Evolutionary conservation across 1,140 invertebrate genomes (phyloP).

Genomic region (Dendrolimus punctatus): DNA sequence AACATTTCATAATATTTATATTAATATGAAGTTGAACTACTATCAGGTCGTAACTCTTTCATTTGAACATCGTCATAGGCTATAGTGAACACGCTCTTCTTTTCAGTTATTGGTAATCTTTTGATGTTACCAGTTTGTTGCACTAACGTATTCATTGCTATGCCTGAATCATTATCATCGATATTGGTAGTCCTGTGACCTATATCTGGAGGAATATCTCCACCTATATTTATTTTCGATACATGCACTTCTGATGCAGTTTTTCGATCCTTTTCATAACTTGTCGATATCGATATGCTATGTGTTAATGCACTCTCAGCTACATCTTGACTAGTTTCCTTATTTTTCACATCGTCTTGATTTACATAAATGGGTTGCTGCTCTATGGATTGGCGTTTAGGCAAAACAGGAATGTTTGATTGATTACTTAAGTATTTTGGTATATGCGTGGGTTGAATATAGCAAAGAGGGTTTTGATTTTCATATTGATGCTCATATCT

Average conservation of each 20-base stretch:
- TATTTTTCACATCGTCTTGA: constrained; percentile 57
- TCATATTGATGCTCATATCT: constrained; percentile 78
- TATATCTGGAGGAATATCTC: constrained; percentile 33
- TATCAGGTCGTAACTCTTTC: constrained; percentile 67
- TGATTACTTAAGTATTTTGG: constrained; percentile 77
- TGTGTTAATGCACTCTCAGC: constrained; percentile 59
- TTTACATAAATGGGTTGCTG: constrained; percentile 65
- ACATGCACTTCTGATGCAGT: constrained; percentile 52
- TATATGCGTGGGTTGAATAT: constrained; percentile 77
- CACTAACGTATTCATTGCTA: constrained; percentile 77
- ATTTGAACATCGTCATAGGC: constrained; percentile 88
- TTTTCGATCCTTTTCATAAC: constrained; percentile 47
- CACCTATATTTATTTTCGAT: constrained; percentile 63
- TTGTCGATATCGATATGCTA: constrained; percentile 61
- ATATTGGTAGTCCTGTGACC: constrained; percentile 40
- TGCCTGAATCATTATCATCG: constrained; percentile 84
- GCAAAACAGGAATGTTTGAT: constrained; percentile 40
- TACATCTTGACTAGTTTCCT: constrained; percentile 37
- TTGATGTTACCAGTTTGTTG: constrained; percentile 69
- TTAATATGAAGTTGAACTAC: constrained; percentile 69
- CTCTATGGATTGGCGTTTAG: constrained; percentile 43
- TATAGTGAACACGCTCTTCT: constrained; percentile 95
- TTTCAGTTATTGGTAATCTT: constrained; percentile 85
- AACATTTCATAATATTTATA: constrained; percentile 13
- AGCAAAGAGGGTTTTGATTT: constrained; percentile 74